Evolutionary conservation across 1,140 invertebrate species (phyloP).

Genomic region (Reticulitermes speratus): DNA sequence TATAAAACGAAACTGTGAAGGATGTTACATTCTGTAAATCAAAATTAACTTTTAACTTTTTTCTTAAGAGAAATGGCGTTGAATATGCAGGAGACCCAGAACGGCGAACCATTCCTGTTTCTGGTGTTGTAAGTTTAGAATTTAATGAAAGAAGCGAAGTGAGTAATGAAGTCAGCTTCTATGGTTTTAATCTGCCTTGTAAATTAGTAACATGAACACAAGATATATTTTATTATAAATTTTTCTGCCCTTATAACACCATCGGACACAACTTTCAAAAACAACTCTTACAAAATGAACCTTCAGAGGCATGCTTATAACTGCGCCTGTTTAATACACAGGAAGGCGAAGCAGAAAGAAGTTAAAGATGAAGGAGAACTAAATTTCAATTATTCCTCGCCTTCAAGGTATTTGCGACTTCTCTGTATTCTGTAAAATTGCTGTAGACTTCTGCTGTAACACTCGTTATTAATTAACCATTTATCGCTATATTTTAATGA

Average conservation of each 20-base stretch:
- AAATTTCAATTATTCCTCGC: no score
- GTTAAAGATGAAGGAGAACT: no score
- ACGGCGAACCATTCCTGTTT: not conserved
- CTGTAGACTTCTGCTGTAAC: no score
- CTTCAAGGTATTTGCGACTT: no score
- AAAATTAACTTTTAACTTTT: constrained; percentile 7
- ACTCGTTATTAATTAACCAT: no score
- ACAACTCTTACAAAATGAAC: not conserved
- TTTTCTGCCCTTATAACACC: not conserved
- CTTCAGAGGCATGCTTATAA: not conserved
- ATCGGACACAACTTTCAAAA: not conserved
- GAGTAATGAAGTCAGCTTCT: not conserved
- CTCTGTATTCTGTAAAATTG: no score
- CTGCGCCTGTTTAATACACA: not conserved
- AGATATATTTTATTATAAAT: not conserved
- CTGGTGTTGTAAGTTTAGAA: not conserved
- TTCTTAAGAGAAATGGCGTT: not conserved
- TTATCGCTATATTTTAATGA: no score
- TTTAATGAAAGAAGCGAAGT: constrained; percentile 19
- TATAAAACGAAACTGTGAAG: not conserved
- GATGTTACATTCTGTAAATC: not conserved
- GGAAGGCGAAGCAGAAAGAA: no score
- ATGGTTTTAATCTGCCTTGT: constrained; percentile 6
- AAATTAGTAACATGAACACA: constrained; percentile 7
- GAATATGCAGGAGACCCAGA: not conserved